Evolutionary conservation across 2,113 vertebrate species (phyloP).

Genomic region (Leucoraja erinaceus): DNA sequence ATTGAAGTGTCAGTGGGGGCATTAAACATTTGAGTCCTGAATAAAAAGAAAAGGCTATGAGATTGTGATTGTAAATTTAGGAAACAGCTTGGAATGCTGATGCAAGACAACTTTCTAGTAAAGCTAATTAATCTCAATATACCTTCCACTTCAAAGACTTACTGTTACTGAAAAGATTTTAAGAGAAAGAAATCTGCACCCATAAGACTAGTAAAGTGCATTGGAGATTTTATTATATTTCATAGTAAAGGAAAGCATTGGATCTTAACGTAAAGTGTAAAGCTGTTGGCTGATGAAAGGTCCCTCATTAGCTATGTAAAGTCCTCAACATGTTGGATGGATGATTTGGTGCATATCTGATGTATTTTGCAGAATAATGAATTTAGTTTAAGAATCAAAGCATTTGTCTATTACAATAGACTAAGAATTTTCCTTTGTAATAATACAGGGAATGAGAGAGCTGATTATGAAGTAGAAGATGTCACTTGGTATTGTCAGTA

Average conservation of each 20-base stretch:
- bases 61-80: neutral
- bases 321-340: neutral
- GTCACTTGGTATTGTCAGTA: neutral
- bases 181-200: neutral
- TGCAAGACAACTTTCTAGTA: neutral
- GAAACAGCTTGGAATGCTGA: neutral
- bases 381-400: neutral
- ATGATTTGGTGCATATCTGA: neutral
- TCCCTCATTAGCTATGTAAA: neutral
- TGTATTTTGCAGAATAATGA: neutral
- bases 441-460: neutral
- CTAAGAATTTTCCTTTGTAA: neutral
- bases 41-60: neutral
- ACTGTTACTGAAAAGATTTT: too few relatives aligned
- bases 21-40: neutral
- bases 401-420: neutral
- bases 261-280: neutral
- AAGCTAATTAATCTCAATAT: neutral
- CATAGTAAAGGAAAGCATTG: neutral
- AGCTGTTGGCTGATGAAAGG: neutral
- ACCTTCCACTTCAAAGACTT: neutral
- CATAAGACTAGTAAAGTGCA: neutral
- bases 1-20: too few relatives aligned
- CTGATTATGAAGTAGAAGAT: neutral
- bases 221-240: neutral